These are phyloP conservation scores for Tapirus terrestris DNA, from an alignment of 2,113 vertebrate species.

Conservation along the genomic window DNA sequence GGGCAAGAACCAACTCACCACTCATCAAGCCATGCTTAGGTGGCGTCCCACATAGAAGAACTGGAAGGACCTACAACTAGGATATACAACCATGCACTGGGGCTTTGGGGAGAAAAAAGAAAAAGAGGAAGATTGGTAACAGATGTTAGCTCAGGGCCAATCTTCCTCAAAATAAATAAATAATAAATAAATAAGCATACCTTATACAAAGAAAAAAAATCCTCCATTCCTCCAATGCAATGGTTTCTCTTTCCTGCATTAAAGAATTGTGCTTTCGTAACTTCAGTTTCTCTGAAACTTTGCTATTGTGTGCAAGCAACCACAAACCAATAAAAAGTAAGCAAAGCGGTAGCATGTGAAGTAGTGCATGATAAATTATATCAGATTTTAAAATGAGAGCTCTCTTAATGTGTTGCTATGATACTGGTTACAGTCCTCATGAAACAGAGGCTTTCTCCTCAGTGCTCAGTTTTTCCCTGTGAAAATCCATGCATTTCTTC, in stretches of 20 bases:
- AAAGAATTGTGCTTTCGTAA: background rate
- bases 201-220: too few relatives aligned
- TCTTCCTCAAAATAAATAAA: too few relatives aligned
- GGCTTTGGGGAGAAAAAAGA: too few relatives aligned
- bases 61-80: too few relatives aligned
- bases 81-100: too few relatives aligned
- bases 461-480: background rate
- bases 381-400: background rate
- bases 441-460: background rate
- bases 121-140: too few relatives aligned
- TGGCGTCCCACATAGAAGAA: too few relatives aligned
- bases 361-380: background rate
- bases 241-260: background rate
- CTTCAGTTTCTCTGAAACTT: background rate
- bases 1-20: too few relatives aligned
- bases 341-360: background rate
- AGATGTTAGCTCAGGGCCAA: too few relatives aligned
- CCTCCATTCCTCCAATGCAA: background rate
- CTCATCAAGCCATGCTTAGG: too few relatives aligned
- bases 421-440: background rate
- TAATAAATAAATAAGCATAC: too few relatives aligned
- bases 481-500: slow-evolving; percentile 18
- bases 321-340: background rate
- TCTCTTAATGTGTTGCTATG: background rate
- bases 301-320: background rate